Evolutionary conservation across 2,113 vertebrate genomes (phyloP).

Genomic region (Anarrhichthys ocellatus): DNA sequence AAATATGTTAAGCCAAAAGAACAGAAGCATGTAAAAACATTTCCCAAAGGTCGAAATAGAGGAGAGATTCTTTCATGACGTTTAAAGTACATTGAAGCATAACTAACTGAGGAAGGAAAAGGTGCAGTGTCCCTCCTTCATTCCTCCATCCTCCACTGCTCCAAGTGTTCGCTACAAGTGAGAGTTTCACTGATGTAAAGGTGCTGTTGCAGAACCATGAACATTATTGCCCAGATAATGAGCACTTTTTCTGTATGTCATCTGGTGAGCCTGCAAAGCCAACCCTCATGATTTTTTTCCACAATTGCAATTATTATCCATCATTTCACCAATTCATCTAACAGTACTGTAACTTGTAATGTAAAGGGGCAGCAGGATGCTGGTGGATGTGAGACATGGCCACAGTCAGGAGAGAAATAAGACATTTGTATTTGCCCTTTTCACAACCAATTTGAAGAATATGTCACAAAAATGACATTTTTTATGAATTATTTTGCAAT

Average conservation of each 20-base stretch:
- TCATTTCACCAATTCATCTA: constrained; percentile 2
- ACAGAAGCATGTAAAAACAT: neutral
- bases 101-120: neutral
- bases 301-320: neutral
- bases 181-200: constrained; percentile 12
- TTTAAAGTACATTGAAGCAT: neutral
- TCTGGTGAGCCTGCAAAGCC: constrained; percentile 1
- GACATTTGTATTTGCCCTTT: neutral
- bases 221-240: constrained; percentile 33
- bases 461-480: neutral
- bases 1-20: neutral
- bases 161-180: neutral
- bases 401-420: neutral
- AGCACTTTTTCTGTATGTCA: constrained; percentile 6
- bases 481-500: neutral
- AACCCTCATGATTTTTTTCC: constrained; percentile 17
- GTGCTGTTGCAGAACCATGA: constrained; percentile 24
- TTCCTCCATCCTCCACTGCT: neutral
- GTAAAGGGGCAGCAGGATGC: neutral
- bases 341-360: neutral
- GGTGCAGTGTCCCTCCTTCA: neutral
- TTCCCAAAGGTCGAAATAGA: constrained; percentile 4
- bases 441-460: neutral
- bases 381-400: neutral
- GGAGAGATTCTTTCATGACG: neutral